Conservation (phyloP, 2,113 vertebrate genomes). For the Trichomycterus rosablanca region DNA sequence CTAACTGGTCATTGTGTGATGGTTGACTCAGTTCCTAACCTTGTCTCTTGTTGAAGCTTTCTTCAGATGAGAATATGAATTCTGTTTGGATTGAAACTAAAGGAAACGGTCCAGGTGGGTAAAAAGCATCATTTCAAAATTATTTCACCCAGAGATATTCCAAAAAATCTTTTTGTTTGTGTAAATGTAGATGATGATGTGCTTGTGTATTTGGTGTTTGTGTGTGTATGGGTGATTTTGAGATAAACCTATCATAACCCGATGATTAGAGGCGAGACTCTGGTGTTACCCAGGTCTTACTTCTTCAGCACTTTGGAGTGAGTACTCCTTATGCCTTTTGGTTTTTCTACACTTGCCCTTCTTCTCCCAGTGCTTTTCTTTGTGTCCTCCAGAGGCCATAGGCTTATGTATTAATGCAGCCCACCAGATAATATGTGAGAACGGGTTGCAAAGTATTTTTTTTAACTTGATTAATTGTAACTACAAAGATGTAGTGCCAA, state of each 20-base stretch:
- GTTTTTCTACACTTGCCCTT: conserved; percentile 60
- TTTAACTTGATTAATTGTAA: conserved; percentile 77
- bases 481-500: conserved; percentile 94
- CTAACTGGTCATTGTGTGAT: neutral
- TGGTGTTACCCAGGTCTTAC: conserved; percentile 68
- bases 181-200: conserved; percentile 46
- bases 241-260: conserved; percentile 44
- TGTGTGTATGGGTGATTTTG: conserved; percentile 1
- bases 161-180: conserved; percentile 24
- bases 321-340: conserved; percentile 77
- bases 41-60: neutral
- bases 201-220: conserved; percentile 27
- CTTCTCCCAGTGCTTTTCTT: conserved; percentile 63
- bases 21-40: no score
- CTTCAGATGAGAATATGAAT: conserved; percentile 15
- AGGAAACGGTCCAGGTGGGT: conserved; percentile 49
- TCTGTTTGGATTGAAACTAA: conserved; percentile 37
- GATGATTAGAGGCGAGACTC: conserved; percentile 46
- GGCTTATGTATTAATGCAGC: conserved; percentile 9
- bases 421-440: conserved; percentile 49
- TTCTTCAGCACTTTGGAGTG: conserved; percentile 88
- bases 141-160: conserved; percentile 37
- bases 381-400: conserved; percentile 16
- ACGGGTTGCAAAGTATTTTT: conserved; percentile 62
- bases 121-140: conserved; percentile 45